Conservation (phyloP, 2,113 vertebrate species). For the Setophaga kirtlandii region DNA sequence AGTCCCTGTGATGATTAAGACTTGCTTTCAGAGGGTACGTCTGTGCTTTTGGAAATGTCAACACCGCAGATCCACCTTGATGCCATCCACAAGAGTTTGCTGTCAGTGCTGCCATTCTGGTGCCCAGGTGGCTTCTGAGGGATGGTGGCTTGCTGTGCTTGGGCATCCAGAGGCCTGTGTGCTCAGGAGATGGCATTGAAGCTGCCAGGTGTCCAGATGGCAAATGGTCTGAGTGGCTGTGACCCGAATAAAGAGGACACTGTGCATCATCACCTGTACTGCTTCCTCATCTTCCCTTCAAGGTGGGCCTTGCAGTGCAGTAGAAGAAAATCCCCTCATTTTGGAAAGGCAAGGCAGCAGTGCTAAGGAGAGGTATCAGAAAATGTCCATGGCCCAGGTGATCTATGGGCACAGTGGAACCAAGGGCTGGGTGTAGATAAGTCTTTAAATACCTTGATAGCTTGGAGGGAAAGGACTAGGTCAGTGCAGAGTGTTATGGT, state of each 20-base stretch:
- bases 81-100: neutral
- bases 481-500: neutral
- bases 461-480: neutral
- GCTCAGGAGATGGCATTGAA: neutral
- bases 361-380: neutral
- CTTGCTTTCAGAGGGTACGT: neutral
- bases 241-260: neutral
- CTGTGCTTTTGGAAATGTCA: neutral
- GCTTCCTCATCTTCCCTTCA: neutral
- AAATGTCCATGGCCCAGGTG: neutral
- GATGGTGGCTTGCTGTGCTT: neutral
- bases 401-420: neutral
- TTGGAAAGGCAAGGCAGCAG: neutral
- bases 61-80: neutral
- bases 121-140: neutral
- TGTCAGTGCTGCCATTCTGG: neutral
- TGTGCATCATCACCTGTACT: accelerated
- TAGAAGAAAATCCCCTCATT: neutral
- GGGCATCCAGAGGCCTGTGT: neutral
- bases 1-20: conserved; percentile 11
- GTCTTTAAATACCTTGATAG: neutral
- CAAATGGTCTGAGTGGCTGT: neutral
- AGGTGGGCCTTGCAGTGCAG: neutral
- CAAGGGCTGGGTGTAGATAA: neutral
- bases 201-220: neutral